phyloP scores from a whole-genome alignment of 2,797 vertebrate genomes.

The Sardinella longiceps region DNA sequence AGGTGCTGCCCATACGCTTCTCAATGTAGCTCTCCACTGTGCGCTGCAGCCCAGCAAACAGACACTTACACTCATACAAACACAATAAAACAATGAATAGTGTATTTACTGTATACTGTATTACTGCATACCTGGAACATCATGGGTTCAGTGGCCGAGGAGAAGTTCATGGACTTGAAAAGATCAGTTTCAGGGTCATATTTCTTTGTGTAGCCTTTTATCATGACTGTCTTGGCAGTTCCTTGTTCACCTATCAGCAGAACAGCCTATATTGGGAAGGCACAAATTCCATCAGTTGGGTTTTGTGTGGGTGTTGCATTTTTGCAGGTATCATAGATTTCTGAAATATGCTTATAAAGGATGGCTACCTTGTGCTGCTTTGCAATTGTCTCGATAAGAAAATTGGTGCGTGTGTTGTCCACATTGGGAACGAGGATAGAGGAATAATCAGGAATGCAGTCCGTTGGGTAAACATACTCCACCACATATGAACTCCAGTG shows the following conservation, averaged over 20 bases:
- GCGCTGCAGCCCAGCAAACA: conserved; percentile 70
- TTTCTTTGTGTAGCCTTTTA: conserved; percentile 91
- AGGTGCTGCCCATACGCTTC: conserved; percentile 93
- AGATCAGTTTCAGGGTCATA: conserved; percentile 87
- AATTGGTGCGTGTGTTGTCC: conserved; percentile 85
- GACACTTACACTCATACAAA: conserved; percentile 7
- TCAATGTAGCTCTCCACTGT: conserved; percentile 94
- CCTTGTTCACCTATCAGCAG: conserved; percentile 96
- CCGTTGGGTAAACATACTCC: conserved; percentile 79
- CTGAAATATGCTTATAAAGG: background rate
- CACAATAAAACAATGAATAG: background rate
- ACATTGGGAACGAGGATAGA: conserved; percentile 90
- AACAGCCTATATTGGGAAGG: conserved; percentile 79
- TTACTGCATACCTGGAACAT: conserved; percentile 92
- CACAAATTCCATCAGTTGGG: background rate
- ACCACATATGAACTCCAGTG: conserved; percentile 85
- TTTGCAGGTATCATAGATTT: background rate
- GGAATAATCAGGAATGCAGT: conserved; percentile 75
- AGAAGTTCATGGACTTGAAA: conserved; percentile 91
- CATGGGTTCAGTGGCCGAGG: conserved; percentile 91
- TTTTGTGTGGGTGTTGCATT: conserved; percentile 20
- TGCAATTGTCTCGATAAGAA: conserved; percentile 84
- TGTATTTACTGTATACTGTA: no score
- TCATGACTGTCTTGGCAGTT: conserved; percentile 94
- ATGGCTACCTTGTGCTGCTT: conserved; percentile 91